phyloP scores from a whole-genome alignment of 2,797 vertebrate species.

The Arnoldichthys spilopterus region DNA sequence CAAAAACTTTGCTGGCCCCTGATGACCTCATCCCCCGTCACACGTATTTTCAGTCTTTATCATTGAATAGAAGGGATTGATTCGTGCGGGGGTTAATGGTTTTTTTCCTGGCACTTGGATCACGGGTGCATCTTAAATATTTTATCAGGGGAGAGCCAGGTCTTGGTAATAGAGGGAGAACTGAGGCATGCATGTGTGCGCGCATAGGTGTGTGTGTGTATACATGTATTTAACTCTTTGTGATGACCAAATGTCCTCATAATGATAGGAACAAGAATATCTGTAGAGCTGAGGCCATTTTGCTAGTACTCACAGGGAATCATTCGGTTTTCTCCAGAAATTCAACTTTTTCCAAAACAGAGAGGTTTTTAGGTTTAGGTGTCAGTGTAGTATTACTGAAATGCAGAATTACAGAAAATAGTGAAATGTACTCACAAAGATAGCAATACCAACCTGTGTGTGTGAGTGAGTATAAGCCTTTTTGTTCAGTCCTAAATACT shows the following conservation, averaged over 20 bases:
- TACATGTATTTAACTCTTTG: too few relatives aligned
- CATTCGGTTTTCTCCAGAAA: too few relatives aligned
- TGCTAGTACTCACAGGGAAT: too few relatives aligned
- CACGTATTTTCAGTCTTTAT: slow-evolving; percentile 66
- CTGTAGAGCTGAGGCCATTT: too few relatives aligned
- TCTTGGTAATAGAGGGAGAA: slow-evolving; percentile 63
- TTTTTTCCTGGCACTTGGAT: slow-evolving; percentile 78
- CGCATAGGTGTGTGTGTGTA: not conserved
- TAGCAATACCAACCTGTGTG: too few relatives aligned
- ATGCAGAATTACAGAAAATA: too few relatives aligned
- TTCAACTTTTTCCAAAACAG: too few relatives aligned
- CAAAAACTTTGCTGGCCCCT: slow-evolving; percentile 57
- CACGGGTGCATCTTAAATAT: slow-evolving; percentile 79
- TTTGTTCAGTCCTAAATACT: not conserved
- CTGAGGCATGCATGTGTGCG: not conserved
- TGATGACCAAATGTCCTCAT: too few relatives aligned
- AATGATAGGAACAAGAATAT: too few relatives aligned
- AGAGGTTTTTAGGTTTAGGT: too few relatives aligned
- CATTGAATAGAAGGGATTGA: slow-evolving; percentile 78
- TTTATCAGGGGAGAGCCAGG: slow-evolving; percentile 75
- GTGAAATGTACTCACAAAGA: too few relatives aligned
- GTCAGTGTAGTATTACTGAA: too few relatives aligned
- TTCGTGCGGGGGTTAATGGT: slow-evolving; percentile 73
- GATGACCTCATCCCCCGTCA: slow-evolving; percentile 34
- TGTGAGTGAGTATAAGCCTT: not conserved